Percentiles rank a stretch among this genome's conserved stretches.
Evolutionary conservation across 1,140 invertebrate species (phyloP).

Genomic region (Platyscapa corneri): DNA sequence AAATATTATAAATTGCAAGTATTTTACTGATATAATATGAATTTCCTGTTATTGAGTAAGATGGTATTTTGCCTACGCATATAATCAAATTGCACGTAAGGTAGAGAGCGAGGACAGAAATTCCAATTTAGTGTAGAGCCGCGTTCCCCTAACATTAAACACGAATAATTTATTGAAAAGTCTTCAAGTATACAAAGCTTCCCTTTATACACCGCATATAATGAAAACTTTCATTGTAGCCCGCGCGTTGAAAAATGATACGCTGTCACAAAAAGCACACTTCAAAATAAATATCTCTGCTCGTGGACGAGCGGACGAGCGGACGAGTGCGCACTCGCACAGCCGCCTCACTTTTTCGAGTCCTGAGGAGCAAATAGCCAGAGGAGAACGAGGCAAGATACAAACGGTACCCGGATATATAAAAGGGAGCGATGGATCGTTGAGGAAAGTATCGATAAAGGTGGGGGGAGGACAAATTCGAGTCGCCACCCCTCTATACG

Average conservation of each 20-base stretch:
- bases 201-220: not conserved
- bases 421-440: not conserved
- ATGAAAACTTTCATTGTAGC: slow-evolving; percentile 21
- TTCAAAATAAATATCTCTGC: slow-evolving; percentile 44
- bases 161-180: slow-evolving; percentile 56
- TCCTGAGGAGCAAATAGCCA: no score
- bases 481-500: not conserved
- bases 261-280: slow-evolving; percentile 35
- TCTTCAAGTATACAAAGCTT: slow-evolving; percentile 49
- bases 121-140: slow-evolving; percentile 30
- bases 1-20: not conserved
- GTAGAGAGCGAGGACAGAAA: not conserved
- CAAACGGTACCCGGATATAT: not conserved
- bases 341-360: not conserved
- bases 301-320: no score
- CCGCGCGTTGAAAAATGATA: slow-evolving; percentile 40
- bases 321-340: not conserved
- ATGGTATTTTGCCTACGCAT: not conserved
- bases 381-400: not conserved
- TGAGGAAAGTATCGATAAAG: not conserved
- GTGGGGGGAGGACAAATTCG: slow-evolving; percentile 23
- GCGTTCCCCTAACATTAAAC: slow-evolving; percentile 52
- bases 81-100: not conserved
- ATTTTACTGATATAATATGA: slow-evolving; percentile 45
- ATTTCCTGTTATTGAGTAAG: not conserved